Conservation (phyloP, 1,140 invertebrate species). For the Bicyclus anynana region DNA sequence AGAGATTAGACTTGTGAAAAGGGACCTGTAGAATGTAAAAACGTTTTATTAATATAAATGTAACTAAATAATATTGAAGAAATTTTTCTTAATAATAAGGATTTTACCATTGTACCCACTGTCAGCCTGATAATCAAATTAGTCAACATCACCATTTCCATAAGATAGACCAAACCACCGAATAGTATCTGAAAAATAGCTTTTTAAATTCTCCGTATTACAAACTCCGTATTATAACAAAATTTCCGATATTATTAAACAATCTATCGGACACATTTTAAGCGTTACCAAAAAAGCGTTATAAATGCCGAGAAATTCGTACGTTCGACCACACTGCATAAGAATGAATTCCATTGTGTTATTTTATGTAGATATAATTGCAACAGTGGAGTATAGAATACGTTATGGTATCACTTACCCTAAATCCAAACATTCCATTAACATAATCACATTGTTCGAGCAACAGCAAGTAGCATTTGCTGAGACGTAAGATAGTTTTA, state of each 20-base stretch:
- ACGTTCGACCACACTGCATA: too few species aligned
- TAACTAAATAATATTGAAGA: too few species aligned
- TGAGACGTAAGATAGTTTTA: neutral
- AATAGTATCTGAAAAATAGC: neutral
- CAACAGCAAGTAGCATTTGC: constrained; percentile 15
- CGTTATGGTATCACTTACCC: constrained; percentile 12
- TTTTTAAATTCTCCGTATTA: too few species aligned
- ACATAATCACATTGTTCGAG: constrained; percentile 12
- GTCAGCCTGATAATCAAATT: constrained; percentile 2
- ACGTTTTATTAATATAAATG: neutral
- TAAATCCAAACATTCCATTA: constrained; percentile 8
- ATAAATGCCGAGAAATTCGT: too few species aligned
- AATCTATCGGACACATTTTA: too few species aligned
- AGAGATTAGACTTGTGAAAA: neutral
- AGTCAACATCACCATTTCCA: constrained; percentile 4
- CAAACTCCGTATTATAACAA: too few species aligned
- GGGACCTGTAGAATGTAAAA: neutral
- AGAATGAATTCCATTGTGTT: too few species aligned
- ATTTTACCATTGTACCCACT: neutral
- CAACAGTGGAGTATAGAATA: too few species aligned
- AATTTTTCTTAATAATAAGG: too few species aligned
- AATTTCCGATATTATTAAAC: too few species aligned
- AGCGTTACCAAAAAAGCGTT: too few species aligned
- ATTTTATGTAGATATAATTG: too few species aligned
- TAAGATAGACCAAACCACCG: neutral